Base-by-base conservation (phyloP, 2,888 invertebrate species). In the Synergus laeviventris region DNA sequence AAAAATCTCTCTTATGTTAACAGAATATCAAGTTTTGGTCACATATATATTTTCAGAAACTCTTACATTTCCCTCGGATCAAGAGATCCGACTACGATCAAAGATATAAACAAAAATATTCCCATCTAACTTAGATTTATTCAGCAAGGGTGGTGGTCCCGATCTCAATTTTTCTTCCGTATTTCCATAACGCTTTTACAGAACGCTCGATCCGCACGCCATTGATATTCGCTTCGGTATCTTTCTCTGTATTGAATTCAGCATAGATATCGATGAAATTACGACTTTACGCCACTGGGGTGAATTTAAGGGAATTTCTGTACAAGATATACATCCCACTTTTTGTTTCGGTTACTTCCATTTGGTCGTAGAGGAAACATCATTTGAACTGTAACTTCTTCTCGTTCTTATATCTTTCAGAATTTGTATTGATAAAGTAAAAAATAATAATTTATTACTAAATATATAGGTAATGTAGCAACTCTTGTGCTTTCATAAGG, bases 261-360 rank as follows among this genome's bases (percentile, higher is more conserved):
- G 74, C 70, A 76, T 78, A 77, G 70, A 75, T 78, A 81, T 79
- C 76, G 78, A 81, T 79, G 79, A 79, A 81, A 81, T 81, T 81
- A 81, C 78, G 42, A 74, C 62, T 76, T 77, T 78, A 78, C 78
- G 79, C 74, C 73, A 73, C 66, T 56, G 54, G 81, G 73, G 75
- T 76, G 78, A 79, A 79, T 77, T 78, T 79, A 76, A 81, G 74
- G 61, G 73, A 76, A 70, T 78, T 79, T 74, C 21, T 75, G 18
- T 31, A 45, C 56, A 31, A 66, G 77, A 81, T 81, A 78, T 78
- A 78, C 76, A 74, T 66, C 79, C 77, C 75, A 79, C 79, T 81
- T 76, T 78, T 76, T 79, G 75, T 78, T 76, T 62, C 64, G 73
- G 76, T 79, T 76, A 76, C 76, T 77, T 78, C 79, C 75, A 78